Evolutionary conservation across 1,140 invertebrate species (phyloP), one percentile per base, ranked within the genome.

Genomic region (Platyscapa corneri): DNA sequence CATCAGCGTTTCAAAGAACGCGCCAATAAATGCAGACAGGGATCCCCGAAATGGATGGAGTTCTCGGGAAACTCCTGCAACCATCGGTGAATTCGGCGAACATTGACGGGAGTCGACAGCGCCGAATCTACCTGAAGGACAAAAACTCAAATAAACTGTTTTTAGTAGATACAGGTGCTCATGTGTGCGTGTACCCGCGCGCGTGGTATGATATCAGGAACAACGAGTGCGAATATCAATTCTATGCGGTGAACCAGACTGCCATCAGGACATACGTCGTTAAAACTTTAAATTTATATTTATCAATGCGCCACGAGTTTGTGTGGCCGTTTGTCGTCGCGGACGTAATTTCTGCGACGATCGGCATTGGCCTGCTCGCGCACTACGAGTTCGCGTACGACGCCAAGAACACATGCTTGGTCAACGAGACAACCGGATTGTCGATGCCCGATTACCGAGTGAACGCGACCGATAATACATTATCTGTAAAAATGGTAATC

Each of bases 381-480:
- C 70, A 90, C 85, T 90, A 88, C 83, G 84, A 88, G 10, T 74
- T 93, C 42, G 32, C 90, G 7, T 87, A 91, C 0, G 90, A 92
- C 87, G 20, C 90, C n/a, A 46, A 84, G 34, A 81, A 86, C 30
- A 65, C 82, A n/a, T 76, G 75, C 42, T 76, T 92, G 20, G 85
- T 91, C n/a, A 90, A 92, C 81, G 27, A 65, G 39, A 72, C 39
- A 86, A 91, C 89, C 0, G 18, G 56, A 0, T 23, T 84, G 16
- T 67, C 79, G 18, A n/a, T 70, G 0, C 18, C 5, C 37, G 84
- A 79, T n/a, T 34, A 34, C 30, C 27, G 18, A 20, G 64, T 53
- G 5, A 14, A 2, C n/a, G 53, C 82, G 81, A 76, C 84, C 16
- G 23, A 86, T 1, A 20, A 77, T 1, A 34, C 5, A 20, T 12